Percentiles rank a stretch among this genome's conserved stretches.
phyloP scores from a whole-genome alignment of 2,888 invertebrate genomes.

The Gibbula magus region DNA sequence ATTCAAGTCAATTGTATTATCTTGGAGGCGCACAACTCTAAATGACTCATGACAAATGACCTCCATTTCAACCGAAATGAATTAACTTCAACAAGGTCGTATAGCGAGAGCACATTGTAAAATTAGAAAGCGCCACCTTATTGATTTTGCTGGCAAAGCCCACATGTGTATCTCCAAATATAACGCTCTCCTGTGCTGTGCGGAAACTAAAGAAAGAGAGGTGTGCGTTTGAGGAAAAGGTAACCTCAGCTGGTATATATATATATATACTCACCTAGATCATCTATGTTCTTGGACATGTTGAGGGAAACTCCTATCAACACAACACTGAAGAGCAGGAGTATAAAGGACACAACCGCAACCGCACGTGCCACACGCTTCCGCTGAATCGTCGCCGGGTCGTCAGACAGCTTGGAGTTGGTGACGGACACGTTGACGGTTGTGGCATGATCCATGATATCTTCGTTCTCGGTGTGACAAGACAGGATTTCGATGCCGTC shows the following conservation, averaged over 20 bases:
- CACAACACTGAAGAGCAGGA: conserved; percentile 90
- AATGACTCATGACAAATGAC: no score
- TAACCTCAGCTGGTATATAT: not conserved
- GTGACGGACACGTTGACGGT: conserved; percentile 28
- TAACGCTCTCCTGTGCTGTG: no score
- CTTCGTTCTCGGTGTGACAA: conserved; percentile 44
- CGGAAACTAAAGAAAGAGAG: no score
- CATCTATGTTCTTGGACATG: conserved; percentile 96
- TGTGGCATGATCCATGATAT: conserved; percentile 28
- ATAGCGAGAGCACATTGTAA: no score
- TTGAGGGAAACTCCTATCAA: conserved; percentile 92
- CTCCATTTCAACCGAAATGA: no score
- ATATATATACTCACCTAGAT: conserved; percentile 84
- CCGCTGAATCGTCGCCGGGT: conserved; percentile 42
- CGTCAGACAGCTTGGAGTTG: conserved; percentile 27
- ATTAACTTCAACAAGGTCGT: no score
- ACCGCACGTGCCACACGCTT: conserved; percentile 82
- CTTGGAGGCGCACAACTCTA: no score
- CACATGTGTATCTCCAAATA: no score
- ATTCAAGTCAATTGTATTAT: no score
- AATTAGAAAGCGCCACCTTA: no score
- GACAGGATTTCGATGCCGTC: conserved; percentile 51
- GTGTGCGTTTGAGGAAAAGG: no score
- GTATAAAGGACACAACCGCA: conserved; percentile 90
- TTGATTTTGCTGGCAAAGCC: no score